Evolutionary conservation across 2,888 invertebrate species (phyloP).

Genomic region (Disparrhopalites patrizii): DNA sequence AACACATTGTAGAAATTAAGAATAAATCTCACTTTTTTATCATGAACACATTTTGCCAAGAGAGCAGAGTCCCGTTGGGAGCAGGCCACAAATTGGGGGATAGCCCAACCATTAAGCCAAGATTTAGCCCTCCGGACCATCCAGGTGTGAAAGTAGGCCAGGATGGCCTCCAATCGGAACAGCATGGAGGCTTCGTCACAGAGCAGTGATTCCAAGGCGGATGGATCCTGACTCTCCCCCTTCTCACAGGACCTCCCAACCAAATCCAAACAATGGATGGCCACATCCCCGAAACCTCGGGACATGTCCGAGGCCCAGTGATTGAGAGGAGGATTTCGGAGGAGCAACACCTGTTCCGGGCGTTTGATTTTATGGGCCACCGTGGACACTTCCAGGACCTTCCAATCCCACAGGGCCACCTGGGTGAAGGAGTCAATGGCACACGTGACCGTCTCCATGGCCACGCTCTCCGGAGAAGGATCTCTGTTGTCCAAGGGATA

Average conservation of each 20-base stretch:
- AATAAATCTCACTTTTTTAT: conserved; percentile 34
- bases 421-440: conserved; percentile 44
- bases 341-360: conserved; percentile 45
- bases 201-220: conserved; percentile 12
- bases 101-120: conserved; percentile 49
- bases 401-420: conserved; percentile 47
- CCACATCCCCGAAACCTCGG: conserved; percentile 43
- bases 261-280: conserved; percentile 38
- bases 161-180: conserved; percentile 46
- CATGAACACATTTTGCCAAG: conserved; percentile 38
- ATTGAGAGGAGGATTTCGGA: conserved; percentile 21
- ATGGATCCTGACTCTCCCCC: conserved; percentile 21
- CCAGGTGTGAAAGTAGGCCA: conserved; percentile 46
- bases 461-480: not conserved
- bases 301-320: conserved; percentile 46
- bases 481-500: too few species aligned
- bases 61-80: conserved; percentile 47
- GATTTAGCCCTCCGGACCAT: conserved; percentile 43
- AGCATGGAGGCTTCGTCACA: conserved; percentile 47
- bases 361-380: conserved; percentile 41
- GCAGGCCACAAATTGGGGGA: conserved; percentile 45
- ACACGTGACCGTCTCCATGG: conserved; percentile 35
- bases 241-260: conserved; percentile 28
- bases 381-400: conserved; percentile 41
- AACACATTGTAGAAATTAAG: not conserved